These are phyloP conservation scores for Antrozous pallidus DNA, from an alignment of 2,797 vertebrate genomes.

Conservation along the genomic window DNA sequence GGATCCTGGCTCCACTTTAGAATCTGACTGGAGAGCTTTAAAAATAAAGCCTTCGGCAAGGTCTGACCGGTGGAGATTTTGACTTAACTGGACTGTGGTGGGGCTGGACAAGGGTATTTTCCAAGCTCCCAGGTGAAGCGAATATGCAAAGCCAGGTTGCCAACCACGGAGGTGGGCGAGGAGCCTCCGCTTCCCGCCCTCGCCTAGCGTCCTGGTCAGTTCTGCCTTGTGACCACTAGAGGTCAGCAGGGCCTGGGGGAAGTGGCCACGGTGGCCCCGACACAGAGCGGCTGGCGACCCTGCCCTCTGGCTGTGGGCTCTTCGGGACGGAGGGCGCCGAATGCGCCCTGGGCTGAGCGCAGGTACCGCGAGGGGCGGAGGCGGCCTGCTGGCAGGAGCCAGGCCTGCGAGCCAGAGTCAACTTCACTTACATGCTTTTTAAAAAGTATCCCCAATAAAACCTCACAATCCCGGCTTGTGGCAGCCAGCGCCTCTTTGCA, in stretches of 20 bases:
- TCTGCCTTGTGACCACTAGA: conserved; percentile 66
- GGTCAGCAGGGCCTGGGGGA: conserved; percentile 67
- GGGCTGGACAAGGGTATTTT: not conserved
- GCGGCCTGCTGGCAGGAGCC: not conserved
- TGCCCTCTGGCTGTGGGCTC: not conserved
- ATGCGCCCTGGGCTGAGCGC: fast-evolving
- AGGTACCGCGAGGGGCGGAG: not conserved
- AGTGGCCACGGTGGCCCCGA: not conserved
- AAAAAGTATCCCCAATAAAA: not conserved
- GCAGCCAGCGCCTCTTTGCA: not conserved
- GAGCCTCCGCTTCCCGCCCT: not conserved
- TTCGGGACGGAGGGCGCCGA: not conserved
- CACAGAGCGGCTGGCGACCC: too few species aligned
- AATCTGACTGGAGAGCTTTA: not conserved
- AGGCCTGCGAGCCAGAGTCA: not conserved
- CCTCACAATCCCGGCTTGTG: not conserved
- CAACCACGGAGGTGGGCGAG: fast-evolving
- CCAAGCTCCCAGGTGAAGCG: not conserved
- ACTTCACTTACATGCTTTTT: not conserved
- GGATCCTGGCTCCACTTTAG: too few species aligned
- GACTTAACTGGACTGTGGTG: not conserved
- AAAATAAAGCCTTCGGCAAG: not conserved
- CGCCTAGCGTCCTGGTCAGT: not conserved
- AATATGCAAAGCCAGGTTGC: not conserved
- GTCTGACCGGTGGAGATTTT: not conserved